Conservation (phyloP, 1,140 invertebrate genomes). For the Andrena cerasifolii region DNA sequence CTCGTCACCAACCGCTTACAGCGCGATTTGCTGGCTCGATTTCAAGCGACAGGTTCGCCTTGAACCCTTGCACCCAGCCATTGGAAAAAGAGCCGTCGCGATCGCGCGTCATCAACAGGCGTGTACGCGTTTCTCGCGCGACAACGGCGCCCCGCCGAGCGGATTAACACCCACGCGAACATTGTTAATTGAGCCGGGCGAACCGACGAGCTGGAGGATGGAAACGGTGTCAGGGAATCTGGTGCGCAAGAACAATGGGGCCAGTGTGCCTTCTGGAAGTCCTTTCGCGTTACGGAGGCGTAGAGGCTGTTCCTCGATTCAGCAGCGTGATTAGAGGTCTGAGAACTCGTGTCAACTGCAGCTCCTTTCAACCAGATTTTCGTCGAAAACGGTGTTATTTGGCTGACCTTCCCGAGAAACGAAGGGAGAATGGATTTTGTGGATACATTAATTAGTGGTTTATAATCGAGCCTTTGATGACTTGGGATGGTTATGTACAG, state of each 20-base stretch:
- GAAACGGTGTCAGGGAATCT: constrained; percentile 35
- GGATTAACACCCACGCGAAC: constrained; percentile 44
- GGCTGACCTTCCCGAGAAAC: background rate
- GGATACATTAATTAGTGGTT: background rate
- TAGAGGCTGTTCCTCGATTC: constrained; percentile 5
- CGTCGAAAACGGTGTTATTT: background rate
- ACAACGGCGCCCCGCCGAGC: background rate
- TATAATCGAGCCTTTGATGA: background rate
- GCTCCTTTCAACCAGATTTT: background rate
- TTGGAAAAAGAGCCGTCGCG: background rate
- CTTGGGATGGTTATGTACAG: too few species aligned
- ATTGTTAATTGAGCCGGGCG: constrained; percentile 28
- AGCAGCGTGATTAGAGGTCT: background rate
- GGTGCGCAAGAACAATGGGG: constrained; percentile 29
- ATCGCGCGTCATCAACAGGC: background rate
- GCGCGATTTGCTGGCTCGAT: constrained; percentile 64
- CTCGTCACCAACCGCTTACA: constrained; percentile 46
- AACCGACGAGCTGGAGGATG: constrained; percentile 1
- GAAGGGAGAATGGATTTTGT: background rate
- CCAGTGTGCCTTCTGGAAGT: constrained; percentile 25
- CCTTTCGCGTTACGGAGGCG: background rate
- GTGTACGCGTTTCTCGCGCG: too few species aligned
- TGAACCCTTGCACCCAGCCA: constrained; percentile 44
- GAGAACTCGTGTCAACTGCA: background rate
- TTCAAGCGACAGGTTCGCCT: constrained; percentile 67